Conservation (phyloP, 35 echinoderm and acorn worm genomes). For the Apostichopus californicus region DNA sequence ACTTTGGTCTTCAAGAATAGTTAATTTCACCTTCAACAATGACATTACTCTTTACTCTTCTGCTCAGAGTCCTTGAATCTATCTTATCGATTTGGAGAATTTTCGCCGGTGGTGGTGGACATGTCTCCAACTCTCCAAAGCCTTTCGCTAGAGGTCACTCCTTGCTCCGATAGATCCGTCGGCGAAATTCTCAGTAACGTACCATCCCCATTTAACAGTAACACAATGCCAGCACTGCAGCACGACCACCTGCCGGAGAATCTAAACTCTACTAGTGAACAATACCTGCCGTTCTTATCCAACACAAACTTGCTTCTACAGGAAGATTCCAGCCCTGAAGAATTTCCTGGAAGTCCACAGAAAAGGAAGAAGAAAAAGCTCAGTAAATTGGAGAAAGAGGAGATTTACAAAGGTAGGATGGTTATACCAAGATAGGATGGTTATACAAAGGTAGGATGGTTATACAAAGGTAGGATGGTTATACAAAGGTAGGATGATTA, state of each 20-base stretch:
- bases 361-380: slow-evolving; percentile 16
- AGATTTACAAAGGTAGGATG: slow-evolving; percentile 18
- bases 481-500: no score
- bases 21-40: not conserved
- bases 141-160: slow-evolving; percentile 40
- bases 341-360: slow-evolving; percentile 23
- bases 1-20: no score
- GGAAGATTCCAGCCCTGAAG: slow-evolving; percentile 95
- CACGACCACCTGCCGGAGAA: slow-evolving; percentile 16
- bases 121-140: slow-evolving; percentile 27
- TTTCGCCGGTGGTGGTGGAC: not conserved
- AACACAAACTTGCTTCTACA: slow-evolving; percentile 89
- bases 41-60: not conserved
- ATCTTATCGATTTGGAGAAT: slow-evolving; percentile 26
- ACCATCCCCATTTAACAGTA: slow-evolving; percentile 57
- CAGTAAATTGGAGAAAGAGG: not conserved
- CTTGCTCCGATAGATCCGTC: slow-evolving; percentile 52
- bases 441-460: no score
- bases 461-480: no score
- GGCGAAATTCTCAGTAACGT: slow-evolving; percentile 45
- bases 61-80: slow-evolving; percentile 6
- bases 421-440: no score
- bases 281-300: slow-evolving; percentile 84
- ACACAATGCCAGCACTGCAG: slow-evolving; percentile 55
- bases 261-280: slow-evolving; percentile 68